These are phyloP conservation scores for Antheraea assamensis DNA, from an alignment of 2,888 invertebrate genomes.

Conservation along the genomic window DNA sequence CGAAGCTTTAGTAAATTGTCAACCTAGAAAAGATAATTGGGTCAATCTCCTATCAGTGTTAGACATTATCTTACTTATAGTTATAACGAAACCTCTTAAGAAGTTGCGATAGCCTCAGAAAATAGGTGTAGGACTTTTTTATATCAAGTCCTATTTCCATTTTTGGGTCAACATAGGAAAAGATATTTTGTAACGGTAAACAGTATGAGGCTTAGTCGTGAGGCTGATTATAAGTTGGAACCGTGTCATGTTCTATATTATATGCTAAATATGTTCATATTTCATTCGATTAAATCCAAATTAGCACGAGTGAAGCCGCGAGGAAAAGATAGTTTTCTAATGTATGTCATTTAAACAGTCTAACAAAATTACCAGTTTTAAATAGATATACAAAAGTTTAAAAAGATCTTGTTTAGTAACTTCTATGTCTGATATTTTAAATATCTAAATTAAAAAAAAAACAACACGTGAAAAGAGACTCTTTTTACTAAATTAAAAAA, in stretches of 20 bases:
- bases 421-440: not conserved
- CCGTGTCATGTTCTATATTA: no score
- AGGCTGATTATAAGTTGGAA: no score
- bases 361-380: not conserved
- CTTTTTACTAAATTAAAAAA: constrained; percentile 5
- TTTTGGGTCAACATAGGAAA: not conserved
- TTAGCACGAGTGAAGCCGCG: no score
- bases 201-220: no score
- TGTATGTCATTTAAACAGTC: not conserved
- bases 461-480: not conserved
- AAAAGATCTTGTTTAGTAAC: not conserved
- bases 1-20: not conserved
- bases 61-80: not conserved
- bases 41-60: not conserved
- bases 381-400: not conserved
- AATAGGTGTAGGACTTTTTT: not conserved
- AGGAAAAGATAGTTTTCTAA: no score
- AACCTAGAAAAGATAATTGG: constrained; percentile 1
- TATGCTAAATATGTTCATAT: no score
- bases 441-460: not conserved
- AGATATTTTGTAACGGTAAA: not conserved
- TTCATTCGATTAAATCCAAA: no score
- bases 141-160: not conserved
- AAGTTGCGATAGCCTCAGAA: not conserved
- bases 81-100: not conserved